These are phyloP conservation scores for Nasonia giraulti DNA, from an alignment of 1,140 invertebrate genomes.

Conservation along the genomic window DNA sequence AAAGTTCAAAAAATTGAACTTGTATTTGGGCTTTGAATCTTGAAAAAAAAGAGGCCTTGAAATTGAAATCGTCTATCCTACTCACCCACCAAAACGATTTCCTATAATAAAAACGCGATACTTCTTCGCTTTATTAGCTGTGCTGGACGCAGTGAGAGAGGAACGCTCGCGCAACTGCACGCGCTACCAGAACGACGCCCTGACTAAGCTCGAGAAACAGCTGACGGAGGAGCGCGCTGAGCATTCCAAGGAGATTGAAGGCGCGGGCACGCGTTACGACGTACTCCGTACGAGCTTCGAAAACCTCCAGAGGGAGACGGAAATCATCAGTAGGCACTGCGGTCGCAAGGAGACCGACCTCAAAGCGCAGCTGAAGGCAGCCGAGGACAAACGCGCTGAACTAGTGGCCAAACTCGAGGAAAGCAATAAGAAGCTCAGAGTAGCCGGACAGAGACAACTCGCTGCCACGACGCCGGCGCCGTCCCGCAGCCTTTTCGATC, in stretches of 20 bases:
- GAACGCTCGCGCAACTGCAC: background rate
- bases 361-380: background rate
- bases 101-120: background rate
- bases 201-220: background rate
- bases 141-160: background rate
- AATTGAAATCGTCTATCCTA: no score
- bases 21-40: no score
- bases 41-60: no score
- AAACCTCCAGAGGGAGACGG: background rate
- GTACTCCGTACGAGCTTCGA: background rate
- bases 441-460: background rate
- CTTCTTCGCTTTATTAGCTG: background rate
- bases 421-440: background rate
- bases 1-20: no score
- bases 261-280: background rate
- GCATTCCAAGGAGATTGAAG: background rate
- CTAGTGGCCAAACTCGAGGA: background rate
- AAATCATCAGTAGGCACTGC: background rate
- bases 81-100: background rate
- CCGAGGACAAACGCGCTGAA: background rate
- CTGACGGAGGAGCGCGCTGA: background rate
- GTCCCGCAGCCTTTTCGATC: background rate
- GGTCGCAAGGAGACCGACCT: background rate
- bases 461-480: background rate
- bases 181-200: background rate